A percentile compares a stretch with the other conserved stretches of the same genome.
These are phyloP conservation scores for Himalopsyche tibetana DNA, from an alignment of 2,888 invertebrate genomes.

Conservation along the genomic window DNA sequence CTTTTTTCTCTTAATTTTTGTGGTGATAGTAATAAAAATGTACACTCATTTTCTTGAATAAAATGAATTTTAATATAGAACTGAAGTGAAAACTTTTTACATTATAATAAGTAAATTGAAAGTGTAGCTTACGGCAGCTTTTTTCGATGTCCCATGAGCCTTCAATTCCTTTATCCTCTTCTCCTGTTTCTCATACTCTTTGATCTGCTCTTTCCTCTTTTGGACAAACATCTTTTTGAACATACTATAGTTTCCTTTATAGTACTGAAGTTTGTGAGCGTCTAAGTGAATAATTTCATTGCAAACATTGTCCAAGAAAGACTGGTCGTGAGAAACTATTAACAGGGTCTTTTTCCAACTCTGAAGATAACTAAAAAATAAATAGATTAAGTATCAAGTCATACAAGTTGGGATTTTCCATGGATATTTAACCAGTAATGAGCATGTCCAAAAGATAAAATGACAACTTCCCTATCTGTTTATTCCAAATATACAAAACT, in stretches of 20 bases:
- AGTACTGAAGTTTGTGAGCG: constrained; percentile 94
- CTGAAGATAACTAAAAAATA: constrained; percentile 87
- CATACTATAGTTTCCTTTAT: constrained; percentile 98
- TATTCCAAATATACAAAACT: too few species aligned
- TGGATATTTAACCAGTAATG: too few species aligned
- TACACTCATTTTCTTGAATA: too few species aligned
- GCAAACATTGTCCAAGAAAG: constrained; percentile 99
- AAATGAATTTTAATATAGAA: too few species aligned
- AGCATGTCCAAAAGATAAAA: too few species aligned
- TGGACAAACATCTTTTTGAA: constrained; percentile 99
- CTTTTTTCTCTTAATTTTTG: too few species aligned
- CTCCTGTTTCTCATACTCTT: constrained; percentile 99
- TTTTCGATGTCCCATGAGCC: constrained; percentile 95
- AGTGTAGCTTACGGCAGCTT: constrained; percentile 83
- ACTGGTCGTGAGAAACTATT: constrained; percentile 99
- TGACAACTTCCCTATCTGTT: too few species aligned
- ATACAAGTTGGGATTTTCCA: too few species aligned
- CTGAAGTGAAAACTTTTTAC: too few species aligned
- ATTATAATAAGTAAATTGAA: background rate
- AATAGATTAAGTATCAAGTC: background rate
- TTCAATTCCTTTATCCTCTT: constrained; percentile 96
- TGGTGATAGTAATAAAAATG: too few species aligned
- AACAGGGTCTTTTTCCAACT: constrained; percentile 99
- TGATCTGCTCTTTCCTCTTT: constrained; percentile 95
- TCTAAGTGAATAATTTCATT: constrained; percentile 99